Conservation (phyloP, 1,140 invertebrate species). For the Phymastichus coffea region DNA sequence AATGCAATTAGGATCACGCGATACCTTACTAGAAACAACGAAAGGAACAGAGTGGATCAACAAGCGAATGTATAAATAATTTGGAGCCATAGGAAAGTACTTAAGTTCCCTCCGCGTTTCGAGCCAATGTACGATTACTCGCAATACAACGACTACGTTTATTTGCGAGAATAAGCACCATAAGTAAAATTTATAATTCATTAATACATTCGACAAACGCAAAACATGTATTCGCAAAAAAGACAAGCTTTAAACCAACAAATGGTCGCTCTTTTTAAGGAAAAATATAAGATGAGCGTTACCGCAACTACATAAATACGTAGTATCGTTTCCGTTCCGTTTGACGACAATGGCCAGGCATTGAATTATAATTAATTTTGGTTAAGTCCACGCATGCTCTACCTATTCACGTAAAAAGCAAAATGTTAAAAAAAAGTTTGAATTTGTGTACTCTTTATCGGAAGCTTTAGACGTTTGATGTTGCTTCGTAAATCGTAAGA, state of each 20-base stretch:
- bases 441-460: slow-evolving; percentile 20
- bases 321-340: no score
- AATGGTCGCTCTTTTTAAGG: no score
- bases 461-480: slow-evolving; percentile 27
- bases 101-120: slow-evolving; percentile 19
- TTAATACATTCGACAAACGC: no score
- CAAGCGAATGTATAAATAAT: background rate
- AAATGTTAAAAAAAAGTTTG: slow-evolving; percentile 4
- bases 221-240: no score
- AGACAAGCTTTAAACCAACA: no score
- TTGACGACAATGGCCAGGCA: slow-evolving; percentile 9
- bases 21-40: background rate
- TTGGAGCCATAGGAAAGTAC: slow-evolving; percentile 17
- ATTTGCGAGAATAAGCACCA: background rate
- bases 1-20: background rate
- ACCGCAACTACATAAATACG: no score
- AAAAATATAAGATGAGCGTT: no score
- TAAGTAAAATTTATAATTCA: background rate
- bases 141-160: slow-evolving; percentile 13
- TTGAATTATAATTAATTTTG: slow-evolving; percentile 21
- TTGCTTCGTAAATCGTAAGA: slow-evolving; percentile 27
- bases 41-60: slow-evolving; percentile 9
- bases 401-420: background rate
- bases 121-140: slow-evolving; percentile 9
- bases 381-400: slow-evolving; percentile 11